Evolutionary conservation across 2,113 vertebrate species (phyloP), one percentile per base, ranked within the genome.

Genomic region (Xiphophorus couchianus): DNA sequence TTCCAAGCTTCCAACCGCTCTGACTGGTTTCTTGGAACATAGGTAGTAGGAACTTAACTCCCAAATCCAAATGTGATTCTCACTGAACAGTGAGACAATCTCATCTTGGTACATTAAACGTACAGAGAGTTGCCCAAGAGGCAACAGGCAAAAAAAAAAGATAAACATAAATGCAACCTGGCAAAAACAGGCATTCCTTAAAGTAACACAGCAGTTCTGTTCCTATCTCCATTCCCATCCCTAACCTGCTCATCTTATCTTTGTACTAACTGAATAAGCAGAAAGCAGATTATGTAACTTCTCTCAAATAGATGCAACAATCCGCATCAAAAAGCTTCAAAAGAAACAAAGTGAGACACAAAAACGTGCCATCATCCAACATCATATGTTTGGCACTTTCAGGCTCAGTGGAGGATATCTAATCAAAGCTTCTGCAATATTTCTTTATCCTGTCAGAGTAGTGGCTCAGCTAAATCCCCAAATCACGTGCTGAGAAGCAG

Each of bases 401-500:
- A 80, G 63, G 65, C 63, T 80, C 17, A 28, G 73, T 66, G 3
- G 7, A 72, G 61, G 64, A 74, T 31, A 65, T 76, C 12, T 48
- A 80, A 69, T 31, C 70, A 3, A 35, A 44, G 84, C 48, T 27
- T 84, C 60, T 35, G 69, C 77, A 10, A 66, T 5, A 78, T 80
- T 73, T 71, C 78, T 83, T 74, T 77, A 42, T 14, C 0, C 72
- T 69, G 83, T 63, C 42, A 3, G 62, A 28, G 61, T 76, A 85
- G 84, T 65, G 74, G 67, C 74, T 82, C 31, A 37, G 82, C 68
- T 77, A 63, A 88, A 90, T 88, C 88, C 84, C 63, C 64, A 39
- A 67, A 81, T 90, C 90, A 87, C 90, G 42, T 85, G 86, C 62
- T 71, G 71, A 69, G 58, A 44, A 58, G 77, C 68, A 83, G 70